A percentile compares a stretch with the other conserved stretches of the same genome.
phyloP scores from a whole-genome alignment of 2,888 invertebrate genomes.

The Eudemis profundana region DNA sequence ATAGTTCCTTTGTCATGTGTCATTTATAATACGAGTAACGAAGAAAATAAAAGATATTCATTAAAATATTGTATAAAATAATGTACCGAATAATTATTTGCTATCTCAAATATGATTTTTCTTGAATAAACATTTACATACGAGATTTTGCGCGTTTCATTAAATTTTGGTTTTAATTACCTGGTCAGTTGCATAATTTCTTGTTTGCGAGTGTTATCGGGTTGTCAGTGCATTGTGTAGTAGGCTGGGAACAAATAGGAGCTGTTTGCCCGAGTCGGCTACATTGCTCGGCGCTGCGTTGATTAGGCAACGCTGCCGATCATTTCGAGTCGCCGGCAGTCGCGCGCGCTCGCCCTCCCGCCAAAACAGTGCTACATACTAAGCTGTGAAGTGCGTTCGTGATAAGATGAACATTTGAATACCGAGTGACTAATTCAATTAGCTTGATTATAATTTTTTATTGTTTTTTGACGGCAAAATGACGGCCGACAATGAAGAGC shows the following conservation, averaged over 20 bases:
- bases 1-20: slow-evolving; percentile 85
- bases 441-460: slow-evolving; percentile 24
- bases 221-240: neutral
- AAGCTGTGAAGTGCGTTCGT: slow-evolving; percentile 45
- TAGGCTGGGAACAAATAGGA: slow-evolving; percentile 27
- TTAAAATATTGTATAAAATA: slow-evolving; percentile 78
- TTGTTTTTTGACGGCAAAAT: slow-evolving; percentile 66
- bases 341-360: slow-evolving; percentile 50
- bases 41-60: slow-evolving; percentile 74
- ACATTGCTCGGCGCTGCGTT: slow-evolving; percentile 19
- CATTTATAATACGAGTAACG: slow-evolving; percentile 79
- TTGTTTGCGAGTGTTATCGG: slow-evolving; percentile 20
- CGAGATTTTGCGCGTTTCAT: slow-evolving; percentile 54
- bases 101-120: slow-evolving; percentile 83
- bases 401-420: slow-evolving; percentile 23
- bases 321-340: slow-evolving; percentile 48
- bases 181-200: slow-evolving; percentile 11
- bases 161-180: slow-evolving; percentile 15
- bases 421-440: slow-evolving; percentile 2
- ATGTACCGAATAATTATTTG: slow-evolving; percentile 81
- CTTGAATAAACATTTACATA: slow-evolving; percentile 82
- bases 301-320: slow-evolving; percentile 33
- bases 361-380: slow-evolving; percentile 46
- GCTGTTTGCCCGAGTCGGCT: slow-evolving; percentile 26
- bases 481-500: slow-evolving; percentile 79